Evolutionary conservation across 2,888 invertebrate genomes (phyloP).

Genomic region (Chouioia cunea): DNA sequence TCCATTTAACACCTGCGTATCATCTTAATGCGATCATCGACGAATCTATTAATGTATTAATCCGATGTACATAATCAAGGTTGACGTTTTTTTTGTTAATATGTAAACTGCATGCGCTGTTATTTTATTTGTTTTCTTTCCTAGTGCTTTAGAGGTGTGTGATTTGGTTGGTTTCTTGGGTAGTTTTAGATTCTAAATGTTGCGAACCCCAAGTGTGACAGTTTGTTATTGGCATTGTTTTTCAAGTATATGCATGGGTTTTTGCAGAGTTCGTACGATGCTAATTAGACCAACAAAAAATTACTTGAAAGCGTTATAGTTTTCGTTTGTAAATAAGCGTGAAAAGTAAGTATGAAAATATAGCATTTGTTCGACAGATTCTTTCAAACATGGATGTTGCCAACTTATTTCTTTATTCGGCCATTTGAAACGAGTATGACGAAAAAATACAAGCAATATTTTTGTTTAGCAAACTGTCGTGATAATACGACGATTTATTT

Average conservation of each 20-base stretch:
- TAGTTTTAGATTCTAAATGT: constrained; percentile 17
- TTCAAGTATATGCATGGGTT: constrained; percentile 32
- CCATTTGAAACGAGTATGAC: too few species aligned
- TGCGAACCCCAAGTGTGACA: constrained; percentile 8
- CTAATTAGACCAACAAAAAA: too few species aligned
- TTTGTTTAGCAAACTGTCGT: too few species aligned
- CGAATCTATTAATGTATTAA: constrained; percentile 15
- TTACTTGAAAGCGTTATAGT: too few species aligned
- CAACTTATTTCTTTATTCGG: too few species aligned
- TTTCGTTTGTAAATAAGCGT: too few species aligned
- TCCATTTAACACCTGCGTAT: constrained; percentile 27
- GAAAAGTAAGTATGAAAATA: too few species aligned
- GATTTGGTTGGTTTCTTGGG: constrained; percentile 1
- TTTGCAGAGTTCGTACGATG: constrained; percentile 13
- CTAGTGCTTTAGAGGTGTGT: constrained; percentile 28
- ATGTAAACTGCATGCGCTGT: constrained; percentile 27
- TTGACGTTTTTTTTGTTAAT: constrained; percentile 16
- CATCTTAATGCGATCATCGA: constrained; percentile 16
- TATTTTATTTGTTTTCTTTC: constrained; percentile 23
- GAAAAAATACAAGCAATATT: too few species aligned
- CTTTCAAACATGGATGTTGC: too few species aligned
- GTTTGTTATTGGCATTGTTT: background rate
- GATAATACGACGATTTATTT: too few species aligned
- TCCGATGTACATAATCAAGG: constrained; percentile 43
- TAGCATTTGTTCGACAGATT: too few species aligned